phyloP scores from a whole-genome alignment of 2,113 vertebrate species.

The Cochlearius cochlearius region DNA sequence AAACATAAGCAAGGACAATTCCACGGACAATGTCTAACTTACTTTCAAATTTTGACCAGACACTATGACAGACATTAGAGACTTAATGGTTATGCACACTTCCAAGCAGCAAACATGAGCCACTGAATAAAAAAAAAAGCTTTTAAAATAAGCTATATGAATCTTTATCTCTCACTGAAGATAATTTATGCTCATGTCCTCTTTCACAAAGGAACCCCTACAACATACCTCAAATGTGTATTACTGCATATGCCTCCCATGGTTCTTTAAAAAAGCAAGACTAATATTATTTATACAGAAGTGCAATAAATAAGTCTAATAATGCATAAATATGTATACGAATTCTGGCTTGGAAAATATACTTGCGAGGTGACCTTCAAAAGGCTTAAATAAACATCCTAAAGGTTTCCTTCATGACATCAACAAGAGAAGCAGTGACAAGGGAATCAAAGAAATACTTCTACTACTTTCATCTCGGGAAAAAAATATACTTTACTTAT shows the following conservation, averaged over 20 bases:
- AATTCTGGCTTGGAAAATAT: not conserved
- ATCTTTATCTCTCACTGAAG: not conserved
- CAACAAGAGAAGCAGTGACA: not conserved
- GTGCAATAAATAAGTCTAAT: not conserved
- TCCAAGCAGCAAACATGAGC: not conserved
- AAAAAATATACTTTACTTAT: not conserved
- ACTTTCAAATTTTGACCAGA: not conserved
- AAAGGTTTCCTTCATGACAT: not conserved
- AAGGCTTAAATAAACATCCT: not conserved
- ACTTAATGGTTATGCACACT: not conserved
- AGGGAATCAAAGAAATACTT: constrained; percentile 25
- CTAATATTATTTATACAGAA: not conserved
- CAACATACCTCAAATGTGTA: not conserved
- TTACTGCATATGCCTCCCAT: not conserved
- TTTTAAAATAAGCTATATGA: not conserved
- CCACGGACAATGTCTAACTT: not conserved
- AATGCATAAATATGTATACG: not conserved
- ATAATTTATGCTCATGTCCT: not conserved
- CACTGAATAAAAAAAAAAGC: not conserved
- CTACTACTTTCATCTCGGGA: not conserved
- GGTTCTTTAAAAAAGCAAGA: not conserved
- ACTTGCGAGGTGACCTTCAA: not conserved
- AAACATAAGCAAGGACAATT: not conserved
- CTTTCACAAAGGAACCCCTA: not conserved
- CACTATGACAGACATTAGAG: not conserved